phyloP scores from a whole-genome alignment of 2,888 invertebrate species.

The Drosophila ezoana region DNA sequence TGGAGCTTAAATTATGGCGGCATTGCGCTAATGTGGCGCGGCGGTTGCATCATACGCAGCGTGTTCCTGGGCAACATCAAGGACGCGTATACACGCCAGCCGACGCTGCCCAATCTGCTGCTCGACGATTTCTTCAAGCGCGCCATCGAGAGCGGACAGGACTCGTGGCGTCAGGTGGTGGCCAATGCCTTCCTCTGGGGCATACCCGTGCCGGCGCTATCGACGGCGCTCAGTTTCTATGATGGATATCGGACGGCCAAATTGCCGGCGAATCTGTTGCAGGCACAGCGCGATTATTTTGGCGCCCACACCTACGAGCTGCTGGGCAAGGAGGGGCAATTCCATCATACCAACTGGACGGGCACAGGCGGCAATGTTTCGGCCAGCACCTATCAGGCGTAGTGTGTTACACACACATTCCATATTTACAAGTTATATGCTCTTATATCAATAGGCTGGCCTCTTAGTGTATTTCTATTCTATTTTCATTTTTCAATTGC shows the following conservation, averaged over 20 bases:
- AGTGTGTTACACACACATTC: conserved; percentile 67
- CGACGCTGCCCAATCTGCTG: conserved; percentile 93
- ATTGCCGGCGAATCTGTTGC: conserved; percentile 97
- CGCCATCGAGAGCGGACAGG: conserved; percentile 92
- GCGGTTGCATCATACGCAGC: conserved; percentile 96
- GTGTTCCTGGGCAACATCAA: conserved; percentile 96
- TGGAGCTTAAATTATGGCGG: conserved; percentile 99
- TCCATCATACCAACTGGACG: conserved; percentile 99
- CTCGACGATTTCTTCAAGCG: conserved; percentile 96
- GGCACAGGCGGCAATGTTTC: conserved; percentile 98
- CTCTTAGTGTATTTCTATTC: conserved; percentile 15
- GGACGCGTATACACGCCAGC: conserved; percentile 95
- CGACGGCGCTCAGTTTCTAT: conserved; percentile 97
- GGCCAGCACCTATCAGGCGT: conserved; percentile 95
- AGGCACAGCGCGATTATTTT: conserved; percentile 99
- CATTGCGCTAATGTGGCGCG: conserved; percentile 99
- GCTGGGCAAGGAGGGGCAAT: conserved; percentile 92
- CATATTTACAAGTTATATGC: conserved; percentile 15
- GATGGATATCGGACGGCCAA: conserved; percentile 96
- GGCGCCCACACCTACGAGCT: conserved; percentile 99
- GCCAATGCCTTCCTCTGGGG: conserved; percentile 90
- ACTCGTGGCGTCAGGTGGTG: conserved; percentile 94
- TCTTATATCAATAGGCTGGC: conserved; percentile 8
- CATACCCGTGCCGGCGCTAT: conserved; percentile 97
- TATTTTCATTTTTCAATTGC: conserved; percentile 5